These are phyloP conservation scores for Chaetodon trifascialis DNA, from an alignment of 2,113 vertebrate species.

Conservation along the genomic window DNA sequence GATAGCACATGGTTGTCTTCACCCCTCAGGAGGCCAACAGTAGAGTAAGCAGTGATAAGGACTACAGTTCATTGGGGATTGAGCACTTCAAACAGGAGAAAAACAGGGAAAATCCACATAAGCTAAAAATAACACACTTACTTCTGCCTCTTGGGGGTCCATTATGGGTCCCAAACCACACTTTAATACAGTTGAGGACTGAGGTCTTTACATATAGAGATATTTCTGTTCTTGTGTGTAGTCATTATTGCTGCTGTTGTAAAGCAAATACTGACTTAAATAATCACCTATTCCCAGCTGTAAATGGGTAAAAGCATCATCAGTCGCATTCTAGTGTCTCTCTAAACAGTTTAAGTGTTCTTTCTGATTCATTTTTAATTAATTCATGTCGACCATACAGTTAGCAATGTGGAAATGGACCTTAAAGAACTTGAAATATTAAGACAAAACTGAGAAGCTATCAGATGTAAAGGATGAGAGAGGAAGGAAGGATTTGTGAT, in stretches of 20 bases:
- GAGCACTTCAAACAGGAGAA: not conserved
- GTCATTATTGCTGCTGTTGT: not conserved
- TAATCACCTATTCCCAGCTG: not conserved
- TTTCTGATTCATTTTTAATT: constrained; percentile 47
- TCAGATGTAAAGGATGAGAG: not conserved
- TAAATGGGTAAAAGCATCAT: constrained; percentile 39
- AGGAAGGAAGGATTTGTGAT: not conserved
- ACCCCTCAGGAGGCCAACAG: not conserved
- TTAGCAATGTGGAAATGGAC: constrained; percentile 25
- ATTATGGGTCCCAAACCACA: not conserved
- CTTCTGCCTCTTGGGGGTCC: not conserved
- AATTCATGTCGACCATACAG: not conserved
- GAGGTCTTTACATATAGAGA: not conserved
- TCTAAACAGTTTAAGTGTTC: constrained; percentile 41
- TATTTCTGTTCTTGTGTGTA: not conserved
- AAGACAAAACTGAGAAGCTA: not conserved
- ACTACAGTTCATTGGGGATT: not conserved
- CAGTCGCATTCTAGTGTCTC: constrained; percentile 32
- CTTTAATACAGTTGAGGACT: not conserved
- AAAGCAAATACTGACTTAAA: not conserved
- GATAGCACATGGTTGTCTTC: not conserved
- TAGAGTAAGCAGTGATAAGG: not conserved
- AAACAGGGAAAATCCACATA: not conserved
- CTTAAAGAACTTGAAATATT: not conserved
- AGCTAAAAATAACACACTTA: not conserved